Evolutionary conservation across 2,113 vertebrate genomes (phyloP), one percentile per base, ranked within the genome.

Genomic region (Platichthys stellatus): DNA sequence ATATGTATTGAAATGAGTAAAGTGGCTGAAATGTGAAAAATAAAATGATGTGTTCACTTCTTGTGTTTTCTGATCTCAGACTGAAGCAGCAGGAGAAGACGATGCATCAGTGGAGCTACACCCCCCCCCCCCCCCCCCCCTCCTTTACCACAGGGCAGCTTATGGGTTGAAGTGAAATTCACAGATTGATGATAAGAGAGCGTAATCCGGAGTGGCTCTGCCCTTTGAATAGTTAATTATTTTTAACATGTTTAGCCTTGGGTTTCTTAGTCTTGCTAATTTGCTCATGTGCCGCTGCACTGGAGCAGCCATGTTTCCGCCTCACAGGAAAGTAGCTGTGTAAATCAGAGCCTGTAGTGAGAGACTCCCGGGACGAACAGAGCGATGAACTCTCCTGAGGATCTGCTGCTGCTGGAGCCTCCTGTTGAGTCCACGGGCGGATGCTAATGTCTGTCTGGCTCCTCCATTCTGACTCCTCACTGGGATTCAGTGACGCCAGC

Each of bases 261-360:
- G 86, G 88, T 87, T 83, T 89, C 88, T 90, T 91, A 88, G 86
- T 80, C 72, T 88, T 85, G 72, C 59, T 91, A 87, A 91, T 89
- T 84, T 78, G 69, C 88, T 51, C 69, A 71, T 63, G 81, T 79
- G 83, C 78, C 74, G 72, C 15, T 20, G n/a, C 65, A 40, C 28
- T 35, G 62, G 31, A 63, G 57, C 12, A 78, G 58, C 80, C 60
- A 35, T 38, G 76, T 66, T 86, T 76, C 60, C 66, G 78, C 78
- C 86, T 88, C 90, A 72, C 70, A 74, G 86, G 79, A 56, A 88
- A 75, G 80, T 5, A 4, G 26, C 31, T 82, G 70, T 60, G 58
- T 74, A 62, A 80, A 80, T 76, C 77, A 7, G 67, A 76, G 79
- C 75, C 64, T 47, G 79, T 20, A 54, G 63, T 59, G 21, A 64